Evolutionary conservation across 2,797 vertebrate species (phyloP), one percentile per base, ranked within the genome.

Genomic region (Euthynnus affinis): DNA sequence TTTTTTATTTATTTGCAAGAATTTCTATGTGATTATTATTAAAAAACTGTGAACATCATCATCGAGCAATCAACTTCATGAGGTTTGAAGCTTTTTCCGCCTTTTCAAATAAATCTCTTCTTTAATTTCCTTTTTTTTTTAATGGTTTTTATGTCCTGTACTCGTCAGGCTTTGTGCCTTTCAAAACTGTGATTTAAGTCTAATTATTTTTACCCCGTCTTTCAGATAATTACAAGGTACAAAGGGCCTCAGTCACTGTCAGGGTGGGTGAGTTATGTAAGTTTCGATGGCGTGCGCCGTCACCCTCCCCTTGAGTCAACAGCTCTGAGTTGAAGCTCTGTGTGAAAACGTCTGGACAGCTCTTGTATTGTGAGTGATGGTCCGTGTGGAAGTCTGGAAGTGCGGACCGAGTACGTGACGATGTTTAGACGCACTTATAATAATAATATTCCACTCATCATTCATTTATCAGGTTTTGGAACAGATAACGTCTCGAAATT

Each of bases 401-500:
- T 34, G 15, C 51, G 44, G 49, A 61, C 20, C 12, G 8, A 23
- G 17, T 12, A 23, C 14, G 18, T 52, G 34, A 72, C 1, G n/a
- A 2, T 60, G 67, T 79, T 64, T 2, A 27, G 4, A n/a, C 3
- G 1, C 5, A 9, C n/a, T 37, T 27, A 22, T n/a, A n/a, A n/a
- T n/a, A n/a, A n/a, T n/a, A 40, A 56, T 67, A 32, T 49, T 57
- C 34, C 60, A 15, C 56, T n/a, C 40, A 81, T 51, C 4, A 15
- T n/a, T 70, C 15, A n/a, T 52, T 48, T 13, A 22, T 32, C 12
- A 56, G 18, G 12, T 60, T 67, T 25, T 14, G 23, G 65, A 73
- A 56, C 62, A 44, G n/a, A 74, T 17, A 1, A 59, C 17, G 25
- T 37, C 27, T 58, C 0, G 6, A 5, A 58, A 75, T 42, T 51